Percentiles rank a stretch among this genome's conserved stretches.
phyloP scores from a whole-genome alignment of 2,888 invertebrate genomes.

The Shargacucullia verbasci region DNA sequence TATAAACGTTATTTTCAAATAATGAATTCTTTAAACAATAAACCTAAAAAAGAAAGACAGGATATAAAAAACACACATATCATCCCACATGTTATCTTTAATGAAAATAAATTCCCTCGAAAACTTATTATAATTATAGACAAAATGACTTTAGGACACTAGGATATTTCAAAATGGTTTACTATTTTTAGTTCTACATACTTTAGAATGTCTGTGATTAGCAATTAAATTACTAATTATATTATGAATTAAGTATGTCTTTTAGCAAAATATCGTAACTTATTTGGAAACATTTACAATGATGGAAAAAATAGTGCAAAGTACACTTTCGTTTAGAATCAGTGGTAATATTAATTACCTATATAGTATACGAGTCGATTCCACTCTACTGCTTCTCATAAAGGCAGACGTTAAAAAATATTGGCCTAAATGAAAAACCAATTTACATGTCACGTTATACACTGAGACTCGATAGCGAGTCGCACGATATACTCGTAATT shows the following conservation, averaged over 20 bases:
- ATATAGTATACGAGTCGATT: constrained; percentile 11
- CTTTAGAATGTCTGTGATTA: constrained; percentile 46
- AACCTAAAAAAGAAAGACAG: neutral
- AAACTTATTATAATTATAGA: constrained; percentile 66
- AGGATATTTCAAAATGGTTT: constrained; percentile 50
- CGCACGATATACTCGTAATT: too few species aligned
- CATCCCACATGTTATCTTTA: constrained; percentile 69
- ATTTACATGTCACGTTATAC: constrained; percentile 5
- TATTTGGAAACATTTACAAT: constrained; percentile 18
- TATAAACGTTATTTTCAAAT: too few species aligned
- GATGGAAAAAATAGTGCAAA: constrained; percentile 16
- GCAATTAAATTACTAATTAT: constrained; percentile 52
- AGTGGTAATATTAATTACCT: constrained; percentile 17
- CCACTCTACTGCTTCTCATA: constrained; percentile 25
- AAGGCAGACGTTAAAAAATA: constrained; percentile 9
- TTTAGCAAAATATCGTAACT: constrained; percentile 45
- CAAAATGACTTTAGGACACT: constrained; percentile 58
- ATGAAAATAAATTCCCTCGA: constrained; percentile 72
- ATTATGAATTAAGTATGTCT: constrained; percentile 31
- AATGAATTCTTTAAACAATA: too few species aligned
- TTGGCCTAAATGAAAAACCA: constrained; percentile 19
- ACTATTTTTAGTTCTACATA: constrained; percentile 49
- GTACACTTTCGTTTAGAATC: constrained; percentile 29
- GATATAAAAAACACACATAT: constrained; percentile 44
- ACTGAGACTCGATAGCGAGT: too few species aligned